A percentile compares a stretch with the other conserved stretches of the same genome.
phyloP scores from a whole-genome alignment of 2,888 invertebrate genomes.

The Perizoma flavofasciatum region DNA sequence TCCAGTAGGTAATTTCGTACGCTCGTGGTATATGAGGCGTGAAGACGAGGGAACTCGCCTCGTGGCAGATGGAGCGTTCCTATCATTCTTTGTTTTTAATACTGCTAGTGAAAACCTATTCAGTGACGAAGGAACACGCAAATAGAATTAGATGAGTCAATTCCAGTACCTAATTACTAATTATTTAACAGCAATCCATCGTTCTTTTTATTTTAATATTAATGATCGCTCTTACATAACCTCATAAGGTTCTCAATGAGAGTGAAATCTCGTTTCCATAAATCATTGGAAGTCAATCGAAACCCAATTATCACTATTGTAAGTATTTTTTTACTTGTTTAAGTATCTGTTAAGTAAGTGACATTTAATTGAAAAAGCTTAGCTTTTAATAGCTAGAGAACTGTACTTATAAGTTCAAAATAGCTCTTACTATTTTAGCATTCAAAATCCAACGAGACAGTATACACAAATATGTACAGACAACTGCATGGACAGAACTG shows the following conservation, averaged over 20 bases:
- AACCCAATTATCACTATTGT: too few relatives aligned
- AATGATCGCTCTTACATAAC: too few relatives aligned
- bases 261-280: too few relatives aligned
- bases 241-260: too few relatives aligned
- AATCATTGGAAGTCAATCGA: too few relatives aligned
- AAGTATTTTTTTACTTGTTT: too few relatives aligned
- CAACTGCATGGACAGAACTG: conserved; percentile 3
- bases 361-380: too few relatives aligned
- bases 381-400: too few relatives aligned
- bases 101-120: conserved; percentile 26
- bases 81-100: conserved; percentile 37
- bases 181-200: too few relatives aligned
- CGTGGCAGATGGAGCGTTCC: conserved; percentile 41
- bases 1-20: conserved; percentile 49
- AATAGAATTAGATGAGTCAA: conserved; percentile 21
- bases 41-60: conserved; percentile 43
- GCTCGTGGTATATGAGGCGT: conserved; percentile 51
- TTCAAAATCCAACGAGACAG: conserved; percentile 6
- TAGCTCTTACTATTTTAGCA: conserved; percentile 8
- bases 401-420: background rate
- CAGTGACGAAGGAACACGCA: conserved; percentile 12
- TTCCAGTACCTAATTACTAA: conserved; percentile 10
- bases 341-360: too few relatives aligned
- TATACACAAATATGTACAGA: conserved; percentile 9
- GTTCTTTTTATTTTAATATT: too few relatives aligned